A percentile compares a stretch with the other conserved stretches of the same genome.
Evolutionary conservation across 1,140 invertebrate species (phyloP).

Genomic region (Drosophila virilis): DNA sequence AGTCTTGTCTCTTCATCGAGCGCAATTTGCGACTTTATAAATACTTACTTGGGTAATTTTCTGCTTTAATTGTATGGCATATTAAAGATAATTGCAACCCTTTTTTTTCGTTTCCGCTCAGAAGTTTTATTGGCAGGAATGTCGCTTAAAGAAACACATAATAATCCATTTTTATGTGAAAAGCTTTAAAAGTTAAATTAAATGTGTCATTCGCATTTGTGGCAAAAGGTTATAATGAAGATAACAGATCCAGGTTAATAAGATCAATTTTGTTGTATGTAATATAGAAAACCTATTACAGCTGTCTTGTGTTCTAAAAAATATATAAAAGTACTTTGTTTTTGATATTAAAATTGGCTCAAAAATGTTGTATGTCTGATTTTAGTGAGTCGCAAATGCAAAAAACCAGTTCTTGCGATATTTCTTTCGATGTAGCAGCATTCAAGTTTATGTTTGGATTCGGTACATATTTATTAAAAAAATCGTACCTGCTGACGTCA

Average conservation of each 20-base stretch:
- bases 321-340: too few relatives aligned
- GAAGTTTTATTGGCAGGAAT: conserved; percentile 14
- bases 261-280: too few relatives aligned
- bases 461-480: neutral
- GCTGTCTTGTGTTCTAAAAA: too few relatives aligned
- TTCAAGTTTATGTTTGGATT: neutral
- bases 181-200: neutral
- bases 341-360: too few relatives aligned
- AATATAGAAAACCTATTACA: too few relatives aligned
- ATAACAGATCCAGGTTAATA: too few relatives aligned
- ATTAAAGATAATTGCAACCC: conserved; percentile 45
- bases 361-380: neutral
- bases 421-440: too few relatives aligned
- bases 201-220: too few relatives aligned
- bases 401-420: too few relatives aligned
- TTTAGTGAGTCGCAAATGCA: neutral
- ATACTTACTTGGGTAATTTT: neutral
- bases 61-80: conserved; percentile 18
- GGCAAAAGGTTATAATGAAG: too few relatives aligned
- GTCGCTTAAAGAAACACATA: neutral
- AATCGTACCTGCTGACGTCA: too few relatives aligned
- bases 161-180: neutral
- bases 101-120: conserved; percentile 10
- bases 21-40: conserved; percentile 46
- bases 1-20: conserved; percentile 17